Evolutionary conservation across 1,140 invertebrate species (phyloP), one percentile per base, ranked within the genome.

Genomic region (Drosophila ananassae): DNA sequence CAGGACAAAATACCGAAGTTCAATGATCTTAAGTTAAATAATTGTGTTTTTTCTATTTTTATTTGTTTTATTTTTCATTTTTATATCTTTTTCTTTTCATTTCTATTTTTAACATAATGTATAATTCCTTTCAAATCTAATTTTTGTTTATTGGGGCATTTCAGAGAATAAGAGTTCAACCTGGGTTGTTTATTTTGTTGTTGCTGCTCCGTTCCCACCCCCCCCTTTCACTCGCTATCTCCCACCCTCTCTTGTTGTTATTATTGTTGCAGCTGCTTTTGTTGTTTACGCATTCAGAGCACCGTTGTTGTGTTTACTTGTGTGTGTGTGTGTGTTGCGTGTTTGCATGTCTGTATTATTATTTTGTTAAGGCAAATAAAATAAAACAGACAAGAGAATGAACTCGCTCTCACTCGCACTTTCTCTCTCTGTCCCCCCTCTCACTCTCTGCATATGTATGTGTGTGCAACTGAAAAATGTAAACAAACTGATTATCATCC

Each of bases 401-500:
- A 69, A 61, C 78, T 77, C 68, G 71, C 67, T 55, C 52, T 62
- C 25, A 17, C 72, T 73, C 34, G 10, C 34, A 37, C 34, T 37
- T 37, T 37, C 34, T 37, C 10, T 37, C 34, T 24, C 71, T 64
- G 53, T 30, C n/a, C 5, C 39, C 28, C 21, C 47, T 9, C 67
- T 12, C 51, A 21, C 41, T 41, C 34, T 59, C 46, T 32, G 30
- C 52, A 39, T 60, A 17, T 41, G 21, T 68, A 21, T 57, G 17
- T 59, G 77, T 77, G 68, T 74, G 73, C 79, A 81, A 84, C 82
- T 90, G 81, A 90, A 90, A 90, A 90, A 90, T 90, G 89, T 90
- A 90, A 90, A 90, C 89, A 90, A 90, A 90, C 87, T 90, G 89
- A 90, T 90, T 90, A 90, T 90, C 89, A 90, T 85, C 79, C 79